These are phyloP conservation scores for Apaloderma vittatum DNA, from an alignment of 2,113 vertebrate species.

Conservation along the genomic window DNA sequence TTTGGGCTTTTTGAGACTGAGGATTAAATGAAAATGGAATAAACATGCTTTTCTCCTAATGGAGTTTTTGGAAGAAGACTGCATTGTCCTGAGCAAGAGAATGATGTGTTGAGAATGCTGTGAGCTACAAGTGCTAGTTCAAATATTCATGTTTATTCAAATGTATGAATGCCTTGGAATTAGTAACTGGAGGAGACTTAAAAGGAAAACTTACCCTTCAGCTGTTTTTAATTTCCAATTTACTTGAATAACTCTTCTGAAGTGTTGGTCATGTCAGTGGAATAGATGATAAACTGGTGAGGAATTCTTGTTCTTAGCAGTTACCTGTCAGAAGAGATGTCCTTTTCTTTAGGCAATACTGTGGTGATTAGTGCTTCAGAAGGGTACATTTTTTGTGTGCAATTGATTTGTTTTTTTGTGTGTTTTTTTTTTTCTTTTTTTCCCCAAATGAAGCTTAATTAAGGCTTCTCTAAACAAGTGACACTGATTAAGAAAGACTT, in stretches of 20 bases:
- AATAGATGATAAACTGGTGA: background rate
- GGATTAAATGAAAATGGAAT: background rate
- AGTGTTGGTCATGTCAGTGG: background rate
- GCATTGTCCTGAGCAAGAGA: background rate
- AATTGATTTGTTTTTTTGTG: background rate
- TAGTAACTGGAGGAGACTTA: background rate
- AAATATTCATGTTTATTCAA: background rate
- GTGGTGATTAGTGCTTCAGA: background rate
- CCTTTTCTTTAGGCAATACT: background rate
- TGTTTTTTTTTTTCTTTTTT: background rate
- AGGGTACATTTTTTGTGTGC: background rate
- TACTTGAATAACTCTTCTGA: background rate
- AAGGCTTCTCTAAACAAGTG: background rate
- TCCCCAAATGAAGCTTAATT: background rate
- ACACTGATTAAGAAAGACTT: background rate
- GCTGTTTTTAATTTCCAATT: background rate
- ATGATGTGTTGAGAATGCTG: background rate
- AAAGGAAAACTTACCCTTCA: background rate
- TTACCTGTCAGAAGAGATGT: background rate
- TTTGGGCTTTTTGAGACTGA: background rate
- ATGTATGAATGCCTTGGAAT: background rate
- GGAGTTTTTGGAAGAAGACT: background rate
- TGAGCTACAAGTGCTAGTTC: background rate
- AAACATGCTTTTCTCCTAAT: background rate
- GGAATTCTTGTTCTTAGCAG: background rate